Conservation (phyloP, 2,888 invertebrate genomes). For the Anthophora plumipes region DNA sequence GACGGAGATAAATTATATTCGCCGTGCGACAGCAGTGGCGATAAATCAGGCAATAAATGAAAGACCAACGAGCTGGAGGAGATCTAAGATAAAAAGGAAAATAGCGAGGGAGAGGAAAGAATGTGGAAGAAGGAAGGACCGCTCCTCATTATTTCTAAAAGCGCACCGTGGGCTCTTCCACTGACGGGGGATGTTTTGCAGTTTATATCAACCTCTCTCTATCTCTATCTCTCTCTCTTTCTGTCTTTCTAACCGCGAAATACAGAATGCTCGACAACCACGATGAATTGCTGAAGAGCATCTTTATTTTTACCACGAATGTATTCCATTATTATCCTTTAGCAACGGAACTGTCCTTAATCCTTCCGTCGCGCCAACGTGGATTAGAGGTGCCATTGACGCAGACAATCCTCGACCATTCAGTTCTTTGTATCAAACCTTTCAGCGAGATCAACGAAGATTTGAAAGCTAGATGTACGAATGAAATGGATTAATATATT, state of each 20-base stretch:
- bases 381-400: background rate
- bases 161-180: no score
- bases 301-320: background rate
- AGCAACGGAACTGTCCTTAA: background rate
- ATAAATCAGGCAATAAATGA: slow-evolving; percentile 73
- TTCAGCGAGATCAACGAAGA: no score
- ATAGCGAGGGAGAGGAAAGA: slow-evolving; percentile 51
- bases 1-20: slow-evolving; percentile 70
- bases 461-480: no score
- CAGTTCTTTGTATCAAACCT: no score
- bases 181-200: slow-evolving; percentile 50
- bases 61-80: slow-evolving; percentile 56
- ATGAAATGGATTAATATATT: no score
- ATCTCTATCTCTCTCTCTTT: no score
- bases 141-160: slow-evolving; percentile 73
- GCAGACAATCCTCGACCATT: background rate
- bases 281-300: slow-evolving; percentile 7
- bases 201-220: slow-evolving; percentile 49
- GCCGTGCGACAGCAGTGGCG: slow-evolving; percentile 45
- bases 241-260: slow-evolving; percentile 7
- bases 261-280: slow-evolving; percentile 20
- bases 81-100: slow-evolving; percentile 62
- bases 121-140: slow-evolving; percentile 57
- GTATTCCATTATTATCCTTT: background rate
- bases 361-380: background rate